Evolutionary conservation across 2,888 invertebrate genomes (phyloP).

Genomic region (Epistrophe eligans): DNA sequence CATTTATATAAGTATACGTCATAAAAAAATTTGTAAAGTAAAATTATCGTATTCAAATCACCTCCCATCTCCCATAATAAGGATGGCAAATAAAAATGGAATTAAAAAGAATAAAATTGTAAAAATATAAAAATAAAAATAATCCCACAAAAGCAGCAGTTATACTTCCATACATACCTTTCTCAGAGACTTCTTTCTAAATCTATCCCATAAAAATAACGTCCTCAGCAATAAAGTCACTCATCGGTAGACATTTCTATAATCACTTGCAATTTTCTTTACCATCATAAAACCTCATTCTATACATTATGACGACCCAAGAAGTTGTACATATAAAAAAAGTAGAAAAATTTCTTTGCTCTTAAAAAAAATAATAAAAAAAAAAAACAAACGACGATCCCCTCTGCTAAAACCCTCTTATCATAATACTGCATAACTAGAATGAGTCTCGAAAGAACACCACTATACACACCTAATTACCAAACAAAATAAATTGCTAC

Average conservation of each 20-base stretch:
- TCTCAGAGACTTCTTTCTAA: slow-evolving; percentile 39
- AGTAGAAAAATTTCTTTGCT: not conserved
- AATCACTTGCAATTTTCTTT: slow-evolving; percentile 78
- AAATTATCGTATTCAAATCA: not conserved
- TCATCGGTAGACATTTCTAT: slow-evolving; percentile 76
- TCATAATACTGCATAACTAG: slow-evolving; percentile 31
- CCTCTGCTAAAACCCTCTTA: not conserved
- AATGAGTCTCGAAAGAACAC: slow-evolving; percentile 42
- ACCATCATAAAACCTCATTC: slow-evolving; percentile 66
- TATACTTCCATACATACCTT: too few relatives aligned
- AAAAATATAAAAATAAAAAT: not conserved
- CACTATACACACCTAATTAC: slow-evolving; percentile 75
- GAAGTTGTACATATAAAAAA: not conserved
- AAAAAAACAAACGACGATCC: not conserved
- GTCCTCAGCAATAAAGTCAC: slow-evolving; percentile 68
- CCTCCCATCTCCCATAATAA: not conserved
- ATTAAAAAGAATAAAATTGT: slow-evolving; percentile 9
- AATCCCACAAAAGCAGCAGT: not conserved
- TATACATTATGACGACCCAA: slow-evolving; percentile 29
- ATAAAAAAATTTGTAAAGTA: not conserved
- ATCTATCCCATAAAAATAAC: slow-evolving; percentile 66
- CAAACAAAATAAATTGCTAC: slow-evolving; percentile 73
- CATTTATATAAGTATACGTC: too few relatives aligned
- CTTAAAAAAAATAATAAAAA: not conserved
- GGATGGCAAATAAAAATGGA: slow-evolving; percentile 18